Evolutionary conservation across 2,888 invertebrate genomes (phyloP).

Genomic region (Euzophera pinguis): DNA sequence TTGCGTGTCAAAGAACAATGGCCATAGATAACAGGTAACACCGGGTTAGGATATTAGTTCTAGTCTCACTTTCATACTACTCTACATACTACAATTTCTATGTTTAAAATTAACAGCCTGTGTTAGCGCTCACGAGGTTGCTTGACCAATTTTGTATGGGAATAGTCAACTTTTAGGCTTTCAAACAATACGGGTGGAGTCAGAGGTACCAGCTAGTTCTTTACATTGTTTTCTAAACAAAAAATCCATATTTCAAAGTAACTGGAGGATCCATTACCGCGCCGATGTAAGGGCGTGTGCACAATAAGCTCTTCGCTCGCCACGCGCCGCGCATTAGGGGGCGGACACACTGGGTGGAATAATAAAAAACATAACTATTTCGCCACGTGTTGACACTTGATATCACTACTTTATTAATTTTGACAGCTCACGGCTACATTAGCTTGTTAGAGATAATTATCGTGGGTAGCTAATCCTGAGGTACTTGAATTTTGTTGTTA

Average conservation of each 20-base stretch:
- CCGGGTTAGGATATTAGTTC: too few species aligned
- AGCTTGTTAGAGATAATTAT: conserved; percentile 21
- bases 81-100: too few species aligned
- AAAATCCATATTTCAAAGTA: conserved; percentile 9
- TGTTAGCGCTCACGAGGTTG: too few species aligned
- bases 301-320: conserved; percentile 21
- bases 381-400: conserved; percentile 25
- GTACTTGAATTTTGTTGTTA: neutral
- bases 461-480: conserved; percentile 5
- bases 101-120: too few species aligned
- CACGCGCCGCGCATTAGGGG: conserved; percentile 27
- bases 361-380: conserved; percentile 19
- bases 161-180: too few species aligned
- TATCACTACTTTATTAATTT: conserved; percentile 26
- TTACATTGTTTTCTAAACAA: neutral
- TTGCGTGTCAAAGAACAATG: too few species aligned
- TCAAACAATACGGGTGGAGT: too few species aligned
- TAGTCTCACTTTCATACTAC: too few species aligned
- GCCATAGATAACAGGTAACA: too few species aligned
- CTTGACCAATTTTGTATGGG: too few species aligned
- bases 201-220: neutral
- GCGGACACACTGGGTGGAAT: conserved; percentile 11
- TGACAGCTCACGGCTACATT: conserved; percentile 17
- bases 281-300: conserved; percentile 7
- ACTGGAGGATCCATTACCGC: conserved; percentile 16